Conservation (phyloP, 2,113 vertebrate species). For the Notechis scutatus region DNA sequence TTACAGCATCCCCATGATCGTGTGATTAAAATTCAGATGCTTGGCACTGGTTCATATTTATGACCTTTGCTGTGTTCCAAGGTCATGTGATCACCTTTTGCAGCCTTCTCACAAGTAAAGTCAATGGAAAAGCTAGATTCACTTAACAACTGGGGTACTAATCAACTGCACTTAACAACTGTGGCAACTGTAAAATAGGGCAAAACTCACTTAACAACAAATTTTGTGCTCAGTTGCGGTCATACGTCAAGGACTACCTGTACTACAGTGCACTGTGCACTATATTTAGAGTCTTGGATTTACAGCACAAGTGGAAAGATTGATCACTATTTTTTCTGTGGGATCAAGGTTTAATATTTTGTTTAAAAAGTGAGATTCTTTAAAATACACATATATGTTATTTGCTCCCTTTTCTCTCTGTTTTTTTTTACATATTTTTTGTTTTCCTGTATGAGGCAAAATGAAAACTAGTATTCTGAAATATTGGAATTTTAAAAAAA, state of each 20-base stretch:
- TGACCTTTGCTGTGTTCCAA: not conserved
- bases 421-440: not conserved
- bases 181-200: not conserved
- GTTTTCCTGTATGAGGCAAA: not conserved
- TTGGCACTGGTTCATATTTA: not conserved
- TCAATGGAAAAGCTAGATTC: not conserved
- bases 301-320: not conserved
- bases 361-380: not conserved
- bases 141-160: not conserved
- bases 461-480: not conserved
- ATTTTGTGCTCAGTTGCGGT: not conserved
- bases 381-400: not conserved
- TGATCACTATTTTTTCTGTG: not conserved
- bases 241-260: not conserved
- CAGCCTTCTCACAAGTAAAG: not conserved
- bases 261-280: not conserved
- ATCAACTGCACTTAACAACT: not conserved
- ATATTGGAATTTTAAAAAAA: not conserved
- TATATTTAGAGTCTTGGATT: not conserved
- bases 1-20: not conserved
- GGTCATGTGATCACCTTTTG: not conserved
- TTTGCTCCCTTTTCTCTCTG: not conserved
- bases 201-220: not conserved
- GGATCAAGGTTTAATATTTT: not conserved
- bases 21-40: not conserved